Evolutionary conservation across 2,797 vertebrate genomes (phyloP).

Genomic region (Pyrocephalus nanus): DNA sequence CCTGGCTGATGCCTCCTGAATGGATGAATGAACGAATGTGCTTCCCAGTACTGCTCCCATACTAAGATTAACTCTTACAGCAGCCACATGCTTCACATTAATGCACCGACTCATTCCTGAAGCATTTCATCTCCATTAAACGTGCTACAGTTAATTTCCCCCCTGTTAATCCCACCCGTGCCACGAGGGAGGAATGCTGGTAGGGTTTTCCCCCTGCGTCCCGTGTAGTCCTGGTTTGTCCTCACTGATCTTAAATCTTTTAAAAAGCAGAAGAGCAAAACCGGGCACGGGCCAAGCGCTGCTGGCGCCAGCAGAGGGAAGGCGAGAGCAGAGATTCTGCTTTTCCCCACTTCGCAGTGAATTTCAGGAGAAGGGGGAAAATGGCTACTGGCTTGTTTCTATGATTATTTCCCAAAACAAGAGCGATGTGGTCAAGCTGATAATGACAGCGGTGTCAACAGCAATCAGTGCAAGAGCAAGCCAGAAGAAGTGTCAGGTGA

Average conservation of each 20-base stretch:
- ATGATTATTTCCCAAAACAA: not conserved
- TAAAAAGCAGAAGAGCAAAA: not conserved
- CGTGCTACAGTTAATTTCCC: not conserved
- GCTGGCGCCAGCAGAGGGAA: conserved; percentile 57
- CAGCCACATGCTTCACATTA: not conserved
- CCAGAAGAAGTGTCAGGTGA: rapidly evolving
- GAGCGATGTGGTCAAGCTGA: rapidly evolving
- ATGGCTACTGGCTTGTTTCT: not conserved
- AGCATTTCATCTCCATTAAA: not conserved
- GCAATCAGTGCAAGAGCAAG: rapidly evolving
- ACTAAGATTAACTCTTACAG: not conserved
- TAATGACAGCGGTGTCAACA: rapidly evolving
- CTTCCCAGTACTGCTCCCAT: not conserved
- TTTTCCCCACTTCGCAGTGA: rapidly evolving
- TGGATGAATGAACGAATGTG: not conserved
- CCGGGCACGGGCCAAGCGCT: not conserved
- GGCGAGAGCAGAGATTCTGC: conserved; percentile 41
- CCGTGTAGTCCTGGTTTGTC: rapidly evolving
- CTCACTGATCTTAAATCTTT: rapidly evolving
- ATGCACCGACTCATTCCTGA: not conserved
- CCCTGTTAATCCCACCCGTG: not conserved
- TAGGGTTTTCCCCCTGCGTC: not conserved
- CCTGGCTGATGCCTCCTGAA: not conserved
- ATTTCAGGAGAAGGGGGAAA: not conserved
- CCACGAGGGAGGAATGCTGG: not conserved